A percentile compares a stretch with the other conserved stretches of the same genome.
Evolutionary conservation across 2,888 invertebrate species (phyloP).

Genomic region (Ceriagrion tenellum): DNA sequence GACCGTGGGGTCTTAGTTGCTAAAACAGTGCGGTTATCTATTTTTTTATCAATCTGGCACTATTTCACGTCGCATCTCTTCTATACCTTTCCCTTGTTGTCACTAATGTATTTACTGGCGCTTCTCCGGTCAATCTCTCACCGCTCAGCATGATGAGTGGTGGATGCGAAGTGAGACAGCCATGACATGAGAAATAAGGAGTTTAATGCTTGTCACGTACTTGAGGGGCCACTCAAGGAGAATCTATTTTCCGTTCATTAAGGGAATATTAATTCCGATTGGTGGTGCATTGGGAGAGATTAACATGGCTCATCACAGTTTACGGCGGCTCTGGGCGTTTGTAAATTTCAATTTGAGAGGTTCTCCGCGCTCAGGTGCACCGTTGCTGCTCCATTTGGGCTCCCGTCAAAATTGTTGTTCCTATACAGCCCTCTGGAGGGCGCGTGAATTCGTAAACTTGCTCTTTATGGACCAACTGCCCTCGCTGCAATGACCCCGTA

Average conservation of each 20-base stretch:
- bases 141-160: not conserved
- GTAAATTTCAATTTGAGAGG: not conserved
- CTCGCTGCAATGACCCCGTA: not conserved
- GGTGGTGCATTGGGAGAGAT: conserved; percentile 29
- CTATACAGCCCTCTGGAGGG: not conserved
- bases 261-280: conserved; percentile 42
- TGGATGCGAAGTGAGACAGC: not conserved
- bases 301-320: conserved; percentile 36
- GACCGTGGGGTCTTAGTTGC: no score
- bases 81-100: no score
- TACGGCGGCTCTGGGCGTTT: not conserved
- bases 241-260: conserved; percentile 22
- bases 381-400: not conserved
- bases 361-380: not conserved
- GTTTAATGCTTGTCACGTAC: not conserved
- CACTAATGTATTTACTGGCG: no score
- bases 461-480: not conserved
- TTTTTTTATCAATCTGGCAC: no score
- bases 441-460: not conserved
- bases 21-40: no score
- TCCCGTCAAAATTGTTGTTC: not conserved
- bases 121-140: no score
- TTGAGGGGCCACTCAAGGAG: not conserved
- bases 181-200: not conserved
- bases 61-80: no score